phyloP scores from a whole-genome alignment of 2,888 invertebrate species.

The Monoplex corrugatus region DNA sequence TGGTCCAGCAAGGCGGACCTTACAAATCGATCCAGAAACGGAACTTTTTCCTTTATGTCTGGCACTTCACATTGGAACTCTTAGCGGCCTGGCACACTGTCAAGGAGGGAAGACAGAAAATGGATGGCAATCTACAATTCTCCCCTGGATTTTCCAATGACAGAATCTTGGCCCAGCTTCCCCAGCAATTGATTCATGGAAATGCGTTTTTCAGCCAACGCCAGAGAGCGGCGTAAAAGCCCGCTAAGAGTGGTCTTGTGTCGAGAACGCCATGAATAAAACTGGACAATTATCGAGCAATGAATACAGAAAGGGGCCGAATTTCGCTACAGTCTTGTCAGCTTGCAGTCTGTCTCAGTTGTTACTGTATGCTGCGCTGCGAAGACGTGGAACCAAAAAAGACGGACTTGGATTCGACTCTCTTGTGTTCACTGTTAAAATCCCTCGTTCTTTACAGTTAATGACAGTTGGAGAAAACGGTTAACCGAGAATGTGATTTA shows the following conservation, averaged over 20 bases:
- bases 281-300: slow-evolving; percentile 25
- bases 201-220: slow-evolving; percentile 32
- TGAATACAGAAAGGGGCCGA: not conserved
- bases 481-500: no score
- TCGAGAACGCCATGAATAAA: slow-evolving; percentile 17
- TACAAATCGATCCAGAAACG: not conserved
- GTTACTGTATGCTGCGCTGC: no score
- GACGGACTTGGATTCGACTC: no score
- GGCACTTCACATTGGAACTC: not conserved
- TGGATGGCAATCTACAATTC: slow-evolving; percentile 2
- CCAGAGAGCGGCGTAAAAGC: not conserved
- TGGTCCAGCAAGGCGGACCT: not conserved
- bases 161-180: slow-evolving; percentile 29
- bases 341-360: no score
- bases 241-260: not conserved
- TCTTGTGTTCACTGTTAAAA: no score
- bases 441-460: no score
- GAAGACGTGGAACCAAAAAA: no score
- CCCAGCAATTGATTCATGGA: slow-evolving; percentile 36
- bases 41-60: not conserved
- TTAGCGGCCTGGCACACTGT: not conserved
- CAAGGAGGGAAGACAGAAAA: not conserved
- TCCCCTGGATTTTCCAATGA: slow-evolving; percentile 16
- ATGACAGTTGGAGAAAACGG: no score
- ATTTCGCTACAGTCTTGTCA: not conserved